These are phyloP conservation scores for Loxodonta africana DNA, from an alignment of 2,113 vertebrate species.

Conservation along the genomic window DNA sequence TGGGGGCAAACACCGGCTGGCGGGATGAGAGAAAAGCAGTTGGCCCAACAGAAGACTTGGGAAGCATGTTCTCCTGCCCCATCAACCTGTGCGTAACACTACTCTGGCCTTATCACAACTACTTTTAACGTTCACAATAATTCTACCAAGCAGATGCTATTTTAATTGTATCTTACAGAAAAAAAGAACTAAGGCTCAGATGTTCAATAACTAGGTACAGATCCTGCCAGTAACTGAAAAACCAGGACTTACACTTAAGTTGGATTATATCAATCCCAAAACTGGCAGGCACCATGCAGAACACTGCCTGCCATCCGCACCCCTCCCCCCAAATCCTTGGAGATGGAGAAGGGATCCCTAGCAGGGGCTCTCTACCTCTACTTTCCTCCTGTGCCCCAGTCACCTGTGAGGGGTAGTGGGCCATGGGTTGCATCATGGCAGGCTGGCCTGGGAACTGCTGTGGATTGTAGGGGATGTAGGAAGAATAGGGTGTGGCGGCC, in stretches of 20 bases:
- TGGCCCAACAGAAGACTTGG: not conserved
- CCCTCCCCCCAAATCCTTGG: not conserved
- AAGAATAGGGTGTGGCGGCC: conserved; percentile 94
- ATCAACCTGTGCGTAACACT: accelerated
- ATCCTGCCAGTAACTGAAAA: not conserved
- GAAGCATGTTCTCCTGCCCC: not conserved
- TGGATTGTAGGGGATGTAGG: conserved; percentile 95
- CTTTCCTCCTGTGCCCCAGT: not conserved
- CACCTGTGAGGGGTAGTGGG: conserved; percentile 94
- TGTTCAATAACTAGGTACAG: not conserved
- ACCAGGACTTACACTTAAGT: not conserved
- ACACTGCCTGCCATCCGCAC: not conserved
- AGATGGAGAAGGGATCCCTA: not conserved
- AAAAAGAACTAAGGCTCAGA: too few species aligned
- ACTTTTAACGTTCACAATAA: not conserved
- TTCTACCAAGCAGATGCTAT: accelerated
- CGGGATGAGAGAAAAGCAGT: not conserved
- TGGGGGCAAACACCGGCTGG: conserved; percentile 88
- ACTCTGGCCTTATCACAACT: accelerated
- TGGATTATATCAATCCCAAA: not conserved
- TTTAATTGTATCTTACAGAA: too few species aligned
- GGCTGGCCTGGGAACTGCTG: conserved; percentile 95
- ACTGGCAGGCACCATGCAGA: not conserved
- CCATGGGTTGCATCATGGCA: conserved; percentile 94
- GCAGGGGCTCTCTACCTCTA: not conserved